Evolutionary conservation across 2,797 vertebrate genomes (phyloP).

Genomic region (Salmo trutta): DNA sequence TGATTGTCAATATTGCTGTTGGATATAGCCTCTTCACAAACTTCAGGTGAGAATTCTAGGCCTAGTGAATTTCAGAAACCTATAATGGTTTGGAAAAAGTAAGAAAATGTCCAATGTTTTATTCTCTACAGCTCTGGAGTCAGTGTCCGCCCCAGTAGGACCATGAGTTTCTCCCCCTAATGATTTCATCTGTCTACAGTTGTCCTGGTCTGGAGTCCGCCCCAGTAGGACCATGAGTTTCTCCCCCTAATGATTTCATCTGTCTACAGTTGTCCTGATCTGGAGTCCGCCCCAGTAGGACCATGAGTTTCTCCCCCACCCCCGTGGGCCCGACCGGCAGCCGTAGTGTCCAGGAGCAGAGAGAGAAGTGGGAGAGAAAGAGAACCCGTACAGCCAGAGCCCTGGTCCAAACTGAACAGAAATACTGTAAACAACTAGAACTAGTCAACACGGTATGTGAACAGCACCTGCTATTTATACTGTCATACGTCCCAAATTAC

Average conservation of each 20-base stretch:
- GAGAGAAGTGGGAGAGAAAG: slow-evolving; percentile 87
- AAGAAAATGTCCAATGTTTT: neutral
- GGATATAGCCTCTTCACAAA: too few relatives aligned
- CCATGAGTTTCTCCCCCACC: slow-evolving; percentile 12
- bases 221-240: neutral
- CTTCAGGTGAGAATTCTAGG: too few relatives aligned
- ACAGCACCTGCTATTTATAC: neutral
- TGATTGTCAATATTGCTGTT: too few relatives aligned
- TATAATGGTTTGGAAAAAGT: too few relatives aligned
- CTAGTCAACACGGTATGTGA: slow-evolving; percentile 83
- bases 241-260: neutral
- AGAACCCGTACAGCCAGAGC: slow-evolving; percentile 74
- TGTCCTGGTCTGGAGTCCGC: slow-evolving; percentile 4
- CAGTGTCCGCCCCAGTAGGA: neutral
- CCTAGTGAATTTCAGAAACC: too few relatives aligned
- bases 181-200: slow-evolving; percentile 9
- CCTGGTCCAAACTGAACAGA: slow-evolving; percentile 83
- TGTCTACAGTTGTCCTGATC: slow-evolving; percentile 13
- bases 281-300: neutral
- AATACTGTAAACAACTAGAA: slow-evolving; percentile 85
- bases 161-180: neutral
- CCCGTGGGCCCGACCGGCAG: slow-evolving; percentile 33
- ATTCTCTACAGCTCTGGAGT: slow-evolving; percentile 16
- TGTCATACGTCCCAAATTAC: neutral
- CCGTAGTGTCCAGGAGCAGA: slow-evolving; percentile 79